Conservation (phyloP, 2,888 invertebrate species). For the Resseliella maxima region DNA sequence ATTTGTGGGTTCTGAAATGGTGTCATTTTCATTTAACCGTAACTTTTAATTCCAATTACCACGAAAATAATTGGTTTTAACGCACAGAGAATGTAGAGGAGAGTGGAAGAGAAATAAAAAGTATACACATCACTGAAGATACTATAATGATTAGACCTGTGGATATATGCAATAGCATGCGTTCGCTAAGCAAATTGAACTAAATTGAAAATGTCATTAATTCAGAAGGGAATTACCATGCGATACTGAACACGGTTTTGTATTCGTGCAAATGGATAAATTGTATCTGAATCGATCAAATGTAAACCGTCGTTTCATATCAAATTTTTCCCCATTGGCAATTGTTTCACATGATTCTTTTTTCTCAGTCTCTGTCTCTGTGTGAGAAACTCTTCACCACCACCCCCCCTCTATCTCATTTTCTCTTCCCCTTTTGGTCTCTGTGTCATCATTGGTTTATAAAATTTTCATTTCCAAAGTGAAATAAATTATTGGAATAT, state of each 20-base stretch:
- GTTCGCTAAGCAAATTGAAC: constrained; percentile 2
- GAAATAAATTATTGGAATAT: constrained; percentile 26
- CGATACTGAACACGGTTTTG: neutral
- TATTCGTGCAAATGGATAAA: neutral
- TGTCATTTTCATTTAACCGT: neutral
- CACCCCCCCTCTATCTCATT: too few species aligned
- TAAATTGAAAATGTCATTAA: constrained; percentile 45
- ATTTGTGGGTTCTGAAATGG: neutral
- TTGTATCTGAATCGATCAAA: neutral
- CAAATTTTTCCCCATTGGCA: neutral
- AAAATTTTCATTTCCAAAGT: neutral
- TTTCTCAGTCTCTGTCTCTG: neutral
- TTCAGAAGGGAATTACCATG: neutral
- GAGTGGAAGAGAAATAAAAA: neutral
- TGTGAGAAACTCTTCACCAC: too few species aligned
- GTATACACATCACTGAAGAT: neutral
- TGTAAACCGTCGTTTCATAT: neutral
- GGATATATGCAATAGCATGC: neutral
- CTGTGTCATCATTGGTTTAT: neutral
- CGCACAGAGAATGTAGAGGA: neutral
- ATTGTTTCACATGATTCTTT: neutral
- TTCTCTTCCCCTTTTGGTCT: too few species aligned
- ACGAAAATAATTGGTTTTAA: constrained; percentile 21
- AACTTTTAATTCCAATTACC: constrained; percentile 53
- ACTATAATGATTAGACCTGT: neutral